Base-by-base conservation (phyloP, 1,140 invertebrate genomes). In the Drosophila elegans region DNA sequence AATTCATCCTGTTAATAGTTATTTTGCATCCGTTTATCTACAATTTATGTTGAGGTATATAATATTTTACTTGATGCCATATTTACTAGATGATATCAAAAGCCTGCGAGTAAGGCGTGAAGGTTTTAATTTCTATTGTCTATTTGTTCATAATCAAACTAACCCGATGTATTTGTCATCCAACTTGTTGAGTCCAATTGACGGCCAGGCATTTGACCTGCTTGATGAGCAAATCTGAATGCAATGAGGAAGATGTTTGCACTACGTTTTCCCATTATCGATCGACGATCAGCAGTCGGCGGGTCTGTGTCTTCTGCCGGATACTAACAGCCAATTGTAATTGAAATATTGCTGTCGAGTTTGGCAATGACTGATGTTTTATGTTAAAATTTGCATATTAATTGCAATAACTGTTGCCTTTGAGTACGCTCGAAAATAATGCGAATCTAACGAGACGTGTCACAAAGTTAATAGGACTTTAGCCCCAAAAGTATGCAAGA, bases 271-370 rank as follows among this genome's bases (percentile, higher is more conserved):
- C 32, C 44, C 55, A 57, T 46, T 71, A 66, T 79, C 75, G 61
- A 66, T 79, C 53, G 41, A 41, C 68, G 64, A 78, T 78, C 46
- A 78, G 56, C 41, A 41, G 34, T 54, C 44, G 46, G 49, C 27
- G 16, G 5, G 29, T 32, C 29, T 32, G 45, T 44, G 42, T 74
- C 57, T 55, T 80, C 73, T 78, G 75, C 83, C 83, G 83, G 83
- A 86, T 83, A 57, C 61, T 56, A 49, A 46, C 68, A 79, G 56
- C 11, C 64, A 59, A 61, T 55, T 76, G 55, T 56, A 82, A 69
- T 83, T 66, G 54, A 76, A 82, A 75, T 72, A 77, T 77, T 67
- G 83, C 64, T 77, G 75, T 79, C 79, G 72, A 76, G 83, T 74
- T 73, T 51, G 63, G 64, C 73, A 51, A 69, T 69, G 66, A 56